These are phyloP conservation scores for Dermatemys mawii DNA, from an alignment of 2,113 vertebrate genomes.

Conservation along the genomic window DNA sequence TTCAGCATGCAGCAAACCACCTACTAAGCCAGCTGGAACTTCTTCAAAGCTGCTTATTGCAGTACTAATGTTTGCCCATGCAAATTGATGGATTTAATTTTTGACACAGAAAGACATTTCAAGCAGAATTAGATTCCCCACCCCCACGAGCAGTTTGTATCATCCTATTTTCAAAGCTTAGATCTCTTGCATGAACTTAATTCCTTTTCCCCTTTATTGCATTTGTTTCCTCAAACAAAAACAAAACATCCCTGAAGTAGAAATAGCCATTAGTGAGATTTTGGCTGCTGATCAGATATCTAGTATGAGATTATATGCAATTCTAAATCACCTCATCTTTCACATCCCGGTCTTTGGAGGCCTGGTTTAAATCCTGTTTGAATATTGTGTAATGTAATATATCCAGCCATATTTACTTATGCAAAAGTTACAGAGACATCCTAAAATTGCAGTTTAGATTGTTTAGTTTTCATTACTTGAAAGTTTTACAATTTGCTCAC, in stretches of 20 bases:
- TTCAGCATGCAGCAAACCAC: not conserved
- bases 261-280: not conserved
- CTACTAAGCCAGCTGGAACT: not conserved
- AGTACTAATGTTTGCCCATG: not conserved
- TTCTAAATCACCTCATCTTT: not conserved
- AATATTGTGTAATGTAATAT: not conserved
- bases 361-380: not conserved
- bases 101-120: not conserved
- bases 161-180: not conserved
- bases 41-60: not conserved
- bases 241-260: not conserved
- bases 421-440: not conserved
- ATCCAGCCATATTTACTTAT: not conserved
- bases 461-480: fast-evolving
- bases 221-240: not conserved
- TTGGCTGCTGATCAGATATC: not conserved
- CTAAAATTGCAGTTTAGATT: fast-evolving
- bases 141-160: not conserved
- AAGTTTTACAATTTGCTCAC: not conserved
- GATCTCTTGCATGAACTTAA: not conserved
- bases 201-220: not conserved
- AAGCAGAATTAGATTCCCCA: not conserved
- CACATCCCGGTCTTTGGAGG: not conserved
- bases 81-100: conserved; percentile 19
- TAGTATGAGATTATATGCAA: fast-evolving